A percentile compares a stretch with the other conserved stretches of the same genome.
phyloP scores from a whole-genome alignment of 2,797 vertebrate genomes.

The Peromyscus eremicus region DNA sequence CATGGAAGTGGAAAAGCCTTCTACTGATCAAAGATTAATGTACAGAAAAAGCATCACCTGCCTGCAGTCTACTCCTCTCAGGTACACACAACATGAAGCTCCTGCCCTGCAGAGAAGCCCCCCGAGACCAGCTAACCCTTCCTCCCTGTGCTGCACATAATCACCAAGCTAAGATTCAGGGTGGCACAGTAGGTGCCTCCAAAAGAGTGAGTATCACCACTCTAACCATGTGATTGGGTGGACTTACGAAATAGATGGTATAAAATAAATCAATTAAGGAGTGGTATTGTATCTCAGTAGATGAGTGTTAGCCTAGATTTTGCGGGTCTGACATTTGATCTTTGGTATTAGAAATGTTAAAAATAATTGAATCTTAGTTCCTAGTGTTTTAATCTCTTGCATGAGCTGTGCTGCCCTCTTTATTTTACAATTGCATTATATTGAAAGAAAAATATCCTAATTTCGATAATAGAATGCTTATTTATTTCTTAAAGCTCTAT shows the following conservation, averaged over 20 bases:
- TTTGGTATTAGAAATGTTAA: not conserved
- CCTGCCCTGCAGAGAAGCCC: not conserved
- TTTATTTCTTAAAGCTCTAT: not conserved
- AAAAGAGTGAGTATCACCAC: not conserved
- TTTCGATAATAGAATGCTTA: not conserved
- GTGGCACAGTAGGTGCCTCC: not conserved
- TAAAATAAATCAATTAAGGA: not conserved
- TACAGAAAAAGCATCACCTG: not conserved
- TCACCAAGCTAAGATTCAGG: not conserved
- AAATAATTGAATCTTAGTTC: too few species aligned
- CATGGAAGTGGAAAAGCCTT: not conserved
- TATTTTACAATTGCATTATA: not conserved
- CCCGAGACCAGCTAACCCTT: too few species aligned
- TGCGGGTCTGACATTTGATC: not conserved
- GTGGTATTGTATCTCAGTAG: not conserved
- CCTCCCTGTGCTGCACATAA: not conserved
- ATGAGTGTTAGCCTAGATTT: too few species aligned
- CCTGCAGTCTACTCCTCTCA: not conserved
- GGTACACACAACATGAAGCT: not conserved
- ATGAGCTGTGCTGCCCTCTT: not conserved
- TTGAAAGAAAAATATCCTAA: not conserved
- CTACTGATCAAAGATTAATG: too few species aligned
- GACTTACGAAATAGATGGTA: not conserved
- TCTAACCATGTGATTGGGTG: not conserved
- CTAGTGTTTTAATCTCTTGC: not conserved